phyloP scores from a whole-genome alignment of 2,888 invertebrate species.

The Pomacea canaliculata region DNA sequence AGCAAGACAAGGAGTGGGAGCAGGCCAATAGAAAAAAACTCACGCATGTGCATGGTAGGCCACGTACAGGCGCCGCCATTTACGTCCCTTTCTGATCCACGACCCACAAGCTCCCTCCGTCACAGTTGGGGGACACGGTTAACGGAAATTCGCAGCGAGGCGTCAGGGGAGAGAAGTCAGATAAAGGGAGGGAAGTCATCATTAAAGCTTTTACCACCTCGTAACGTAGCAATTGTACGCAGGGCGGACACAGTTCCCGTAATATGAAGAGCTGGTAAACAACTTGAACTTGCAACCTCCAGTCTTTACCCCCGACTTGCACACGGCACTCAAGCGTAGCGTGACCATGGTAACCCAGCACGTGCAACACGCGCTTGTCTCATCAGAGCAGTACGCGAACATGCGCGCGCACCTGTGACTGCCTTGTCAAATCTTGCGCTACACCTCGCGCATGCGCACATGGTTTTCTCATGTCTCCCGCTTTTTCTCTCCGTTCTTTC shows the following conservation, averaged over 20 bases:
- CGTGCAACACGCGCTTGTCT: constrained; percentile 9
- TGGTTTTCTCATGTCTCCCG: neutral
- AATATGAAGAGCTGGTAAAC: constrained; percentile 1
- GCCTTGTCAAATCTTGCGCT: neutral
- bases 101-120: too few relatives aligned
- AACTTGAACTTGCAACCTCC: neutral
- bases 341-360: constrained; percentile 4
- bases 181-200: neutral
- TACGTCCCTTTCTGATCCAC: too few relatives aligned
- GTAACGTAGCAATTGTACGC: neutral
- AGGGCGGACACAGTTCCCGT: too few relatives aligned
- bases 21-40: too few relatives aligned
- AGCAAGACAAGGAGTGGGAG: too few relatives aligned
- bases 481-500: constrained; percentile 1
- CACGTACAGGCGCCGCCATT: too few relatives aligned
- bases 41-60: too few relatives aligned
- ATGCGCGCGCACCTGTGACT: constrained; percentile 6
- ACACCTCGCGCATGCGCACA: neutral
- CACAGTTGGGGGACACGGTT: too few relatives aligned
- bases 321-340: constrained; percentile 1
- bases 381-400: neutral
- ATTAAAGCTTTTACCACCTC: neutral
- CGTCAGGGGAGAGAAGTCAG: neutral
- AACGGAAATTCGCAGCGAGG: too few relatives aligned
- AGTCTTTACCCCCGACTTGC: constrained; percentile 1